Percentiles rank a stretch among this genome's conserved stretches.
These are phyloP conservation scores for Spheniscus humboldti DNA, from an alignment of 2,797 vertebrate species.

Conservation along the genomic window DNA sequence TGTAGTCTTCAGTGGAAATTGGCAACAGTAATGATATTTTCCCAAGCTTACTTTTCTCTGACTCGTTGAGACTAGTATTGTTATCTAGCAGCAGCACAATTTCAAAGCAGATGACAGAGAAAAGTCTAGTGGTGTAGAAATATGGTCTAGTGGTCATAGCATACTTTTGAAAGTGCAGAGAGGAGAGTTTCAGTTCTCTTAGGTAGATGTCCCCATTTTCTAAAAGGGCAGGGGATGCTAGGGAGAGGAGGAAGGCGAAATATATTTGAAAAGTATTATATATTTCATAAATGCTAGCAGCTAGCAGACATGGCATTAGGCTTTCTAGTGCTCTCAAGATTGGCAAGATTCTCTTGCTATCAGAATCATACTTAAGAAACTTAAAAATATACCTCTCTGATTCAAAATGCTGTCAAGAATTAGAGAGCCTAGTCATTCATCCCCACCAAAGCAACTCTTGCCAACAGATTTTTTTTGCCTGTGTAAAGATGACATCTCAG, in stretches of 20 bases:
- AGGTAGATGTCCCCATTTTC: background rate
- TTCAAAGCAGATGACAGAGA: background rate
- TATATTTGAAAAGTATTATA: background rate
- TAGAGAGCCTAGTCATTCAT: background rate
- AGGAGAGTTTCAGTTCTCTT: background rate
- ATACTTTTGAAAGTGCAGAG: background rate
- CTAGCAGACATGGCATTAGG: background rate
- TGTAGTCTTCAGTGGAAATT: background rate
- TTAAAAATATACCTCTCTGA: background rate
- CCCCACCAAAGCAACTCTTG: background rate
- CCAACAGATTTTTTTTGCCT: background rate
- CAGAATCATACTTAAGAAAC: background rate
- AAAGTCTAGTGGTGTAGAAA: background rate
- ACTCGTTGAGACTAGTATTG: background rate
- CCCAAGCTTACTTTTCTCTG: background rate
- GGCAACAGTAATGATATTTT: background rate
- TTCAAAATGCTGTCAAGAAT: background rate
- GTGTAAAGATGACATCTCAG: background rate
- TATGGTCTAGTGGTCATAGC: background rate
- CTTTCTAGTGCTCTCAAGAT: background rate
- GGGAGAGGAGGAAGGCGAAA: background rate
- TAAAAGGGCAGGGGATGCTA: background rate
- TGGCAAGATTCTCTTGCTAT: background rate
- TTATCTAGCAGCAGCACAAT: background rate
- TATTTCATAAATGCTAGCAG: background rate